These are phyloP conservation scores for Ceratoteleas bidentatus DNA, from an alignment of 1,140 invertebrate species.

Conservation along the genomic window DNA sequence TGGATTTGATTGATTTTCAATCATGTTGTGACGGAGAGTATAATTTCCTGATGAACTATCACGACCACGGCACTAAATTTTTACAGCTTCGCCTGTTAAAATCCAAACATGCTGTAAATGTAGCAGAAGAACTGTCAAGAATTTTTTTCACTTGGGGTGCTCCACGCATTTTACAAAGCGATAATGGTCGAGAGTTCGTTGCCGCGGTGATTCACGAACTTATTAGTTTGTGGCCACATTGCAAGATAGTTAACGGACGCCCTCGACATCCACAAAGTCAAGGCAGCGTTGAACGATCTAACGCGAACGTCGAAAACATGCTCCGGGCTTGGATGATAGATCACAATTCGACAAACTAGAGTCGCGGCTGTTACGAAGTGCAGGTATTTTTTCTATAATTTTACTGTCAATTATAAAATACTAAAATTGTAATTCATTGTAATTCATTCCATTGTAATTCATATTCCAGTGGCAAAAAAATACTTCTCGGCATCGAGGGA, in stretches of 20 bases:
- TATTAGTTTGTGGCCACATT: slow-evolving; percentile 58
- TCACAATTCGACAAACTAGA: slow-evolving; percentile 28
- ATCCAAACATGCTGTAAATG: slow-evolving; percentile 74
- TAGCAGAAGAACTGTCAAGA: slow-evolving; percentile 72
- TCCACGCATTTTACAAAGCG: slow-evolving; percentile 74
- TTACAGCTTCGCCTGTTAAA: too few species aligned
- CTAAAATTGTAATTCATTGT: too few species aligned
- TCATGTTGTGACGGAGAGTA: slow-evolving; percentile 65
- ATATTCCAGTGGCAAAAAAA: slow-evolving; percentile 31
- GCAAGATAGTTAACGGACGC: slow-evolving; percentile 55
- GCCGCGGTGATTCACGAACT: slow-evolving; percentile 48
- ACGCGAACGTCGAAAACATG: slow-evolving; percentile 50
- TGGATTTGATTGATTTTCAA: slow-evolving; percentile 49
- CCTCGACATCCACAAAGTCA: slow-evolving; percentile 32
- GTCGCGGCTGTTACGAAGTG: slow-evolving; percentile 19
- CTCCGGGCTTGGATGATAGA: slow-evolving; percentile 45
- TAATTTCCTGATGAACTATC: too few species aligned
- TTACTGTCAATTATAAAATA: too few species aligned
- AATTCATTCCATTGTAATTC: too few species aligned
- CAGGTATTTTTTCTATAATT: slow-evolving; percentile 12
- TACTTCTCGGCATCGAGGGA: slow-evolving; percentile 18
- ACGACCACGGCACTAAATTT: slow-evolving; percentile 80
- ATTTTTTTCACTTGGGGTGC: slow-evolving; percentile 76
- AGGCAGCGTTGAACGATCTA: slow-evolving; percentile 58
- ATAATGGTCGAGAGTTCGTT: slow-evolving; percentile 58